Base-by-base conservation (phyloP, 2,888 invertebrate species). In the Thymelicus sylvestris region DNA sequence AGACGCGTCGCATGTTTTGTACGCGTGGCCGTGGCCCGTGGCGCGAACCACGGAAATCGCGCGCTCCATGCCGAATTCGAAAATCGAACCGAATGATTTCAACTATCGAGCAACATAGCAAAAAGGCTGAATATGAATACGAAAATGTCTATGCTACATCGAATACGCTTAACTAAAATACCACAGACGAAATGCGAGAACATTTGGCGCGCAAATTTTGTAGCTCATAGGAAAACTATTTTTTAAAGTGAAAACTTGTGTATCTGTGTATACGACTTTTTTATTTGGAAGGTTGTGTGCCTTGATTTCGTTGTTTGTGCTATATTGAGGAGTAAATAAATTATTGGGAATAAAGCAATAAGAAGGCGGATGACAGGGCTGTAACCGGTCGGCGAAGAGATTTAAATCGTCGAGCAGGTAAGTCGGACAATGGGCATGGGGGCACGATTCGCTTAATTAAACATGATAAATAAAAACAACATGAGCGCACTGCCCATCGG, bases 381-480 rank as follows among this genome's bases (percentile, higher is more conserved):
- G 81, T 81, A 88, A 89, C 89, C 89, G 90, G 90, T 90, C 83
- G 79, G 78, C 76, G 81, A 80, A 78, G 79, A 83, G 88, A 90
- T 88, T 88, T 83, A 86, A 88, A 90, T 88, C 89, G 83, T 80
- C 81, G 85, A 80, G 83, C 87, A 89, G 90, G 91, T 90, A 90
- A 89, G 90, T 88, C 82, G 87, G 88, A 90, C 90, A 91, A 91
- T 90, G 88, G 88, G 84, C 86, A 87, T 87, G 87, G 83, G 82
- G 83, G 84, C 87, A 86, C 88, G 88, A 89, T 88, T 87, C 88
- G 83, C 84, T 90, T 91, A 91, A 91, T 91, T 91, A 91, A 88
- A 89, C 86, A 88, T 85, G 86, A 83, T 81, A 85, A 89, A 86
- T 85, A 88, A 88, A 89, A 87, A 84, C 87, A 76, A 76, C 77